These are phyloP conservation scores for Monochamus alternatus DNA, from an alignment of 2,888 invertebrate genomes.

Conservation along the genomic window DNA sequence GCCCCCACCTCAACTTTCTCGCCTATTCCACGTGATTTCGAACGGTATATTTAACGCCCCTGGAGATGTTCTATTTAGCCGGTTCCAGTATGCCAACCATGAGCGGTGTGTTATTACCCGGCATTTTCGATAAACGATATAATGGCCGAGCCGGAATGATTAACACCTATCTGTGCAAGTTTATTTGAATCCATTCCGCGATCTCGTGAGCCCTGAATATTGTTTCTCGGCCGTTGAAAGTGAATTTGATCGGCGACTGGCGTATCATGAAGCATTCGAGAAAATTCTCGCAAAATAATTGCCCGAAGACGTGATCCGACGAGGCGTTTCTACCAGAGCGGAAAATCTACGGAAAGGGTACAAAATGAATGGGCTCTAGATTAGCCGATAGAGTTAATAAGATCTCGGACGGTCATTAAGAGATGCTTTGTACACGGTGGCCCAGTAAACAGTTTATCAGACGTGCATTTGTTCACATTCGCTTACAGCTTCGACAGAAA, in stretches of 20 bases:
- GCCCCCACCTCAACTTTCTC: constrained; percentile 22
- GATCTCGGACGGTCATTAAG: not conserved
- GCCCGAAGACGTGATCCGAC: not conserved
- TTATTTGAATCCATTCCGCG: constrained; percentile 15
- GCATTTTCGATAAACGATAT: constrained; percentile 31
- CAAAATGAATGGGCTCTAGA: not conserved
- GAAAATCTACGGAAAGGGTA: not conserved
- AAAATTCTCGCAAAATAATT: not conserved
- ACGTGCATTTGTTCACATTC: no score
- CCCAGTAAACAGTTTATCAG: not conserved
- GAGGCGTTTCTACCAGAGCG: not conserved
- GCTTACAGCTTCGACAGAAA: no score
- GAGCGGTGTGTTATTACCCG: constrained; percentile 16
- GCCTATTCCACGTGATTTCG: constrained; percentile 14
- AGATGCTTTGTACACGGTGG: not conserved
- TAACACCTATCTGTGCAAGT: constrained; percentile 3
- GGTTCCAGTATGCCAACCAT: constrained; percentile 18
- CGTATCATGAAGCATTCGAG: not conserved
- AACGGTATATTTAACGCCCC: constrained; percentile 28
- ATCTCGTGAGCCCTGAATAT: not conserved
- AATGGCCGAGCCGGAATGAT: constrained; percentile 4
- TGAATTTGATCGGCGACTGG: constrained; percentile 2
- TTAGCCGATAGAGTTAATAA: not conserved
- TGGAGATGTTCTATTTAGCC: constrained; percentile 25
- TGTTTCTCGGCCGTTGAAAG: constrained; percentile 17